Conservation (phyloP, 1,140 invertebrate species). For the Rhizoglyphus robini region DNA sequence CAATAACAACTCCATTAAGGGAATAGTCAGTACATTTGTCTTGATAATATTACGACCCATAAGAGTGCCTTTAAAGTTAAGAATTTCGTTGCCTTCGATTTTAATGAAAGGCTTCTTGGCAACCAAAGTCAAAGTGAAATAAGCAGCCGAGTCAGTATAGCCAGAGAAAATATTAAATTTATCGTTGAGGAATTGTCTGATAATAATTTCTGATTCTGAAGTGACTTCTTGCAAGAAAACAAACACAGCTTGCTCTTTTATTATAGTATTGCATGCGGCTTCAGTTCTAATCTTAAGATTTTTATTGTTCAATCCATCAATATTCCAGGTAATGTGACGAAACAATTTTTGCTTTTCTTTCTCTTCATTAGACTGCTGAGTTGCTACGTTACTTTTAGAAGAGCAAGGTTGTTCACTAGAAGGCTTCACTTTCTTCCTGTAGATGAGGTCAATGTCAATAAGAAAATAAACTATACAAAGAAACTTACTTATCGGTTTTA, state of each 20-base stretch:
- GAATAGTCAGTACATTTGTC: conserved; percentile 32
- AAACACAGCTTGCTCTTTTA: conserved; percentile 42
- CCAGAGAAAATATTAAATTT: conserved; percentile 18
- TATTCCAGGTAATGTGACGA: conserved; percentile 44
- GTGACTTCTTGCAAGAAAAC: conserved; percentile 50
- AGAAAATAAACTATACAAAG: not conserved
- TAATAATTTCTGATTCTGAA: conserved; percentile 29
- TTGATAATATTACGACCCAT: conserved; percentile 43
- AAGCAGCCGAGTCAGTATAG: conserved; percentile 29
- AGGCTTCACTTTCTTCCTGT: not conserved
- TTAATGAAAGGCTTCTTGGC: conserved; percentile 33
- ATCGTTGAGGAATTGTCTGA: conserved; percentile 18
- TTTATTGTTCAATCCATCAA: conserved; percentile 46
- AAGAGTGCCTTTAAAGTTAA: conserved; percentile 34
- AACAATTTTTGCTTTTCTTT: conserved; percentile 27
- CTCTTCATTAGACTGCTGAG: not conserved
- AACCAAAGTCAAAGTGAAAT: conserved; percentile 41
- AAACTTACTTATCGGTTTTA: conserved; percentile 9
- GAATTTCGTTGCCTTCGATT: conserved; percentile 34
- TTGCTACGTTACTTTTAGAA: not conserved
- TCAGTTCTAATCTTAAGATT: conserved; percentile 41
- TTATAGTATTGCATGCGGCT: conserved; percentile 39
- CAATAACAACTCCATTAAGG: not conserved
- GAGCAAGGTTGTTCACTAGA: not conserved
- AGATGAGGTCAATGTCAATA: not conserved